Base-by-base conservation (phyloP, 2,113 vertebrate genomes). In the Engystomops pustulosus region DNA sequence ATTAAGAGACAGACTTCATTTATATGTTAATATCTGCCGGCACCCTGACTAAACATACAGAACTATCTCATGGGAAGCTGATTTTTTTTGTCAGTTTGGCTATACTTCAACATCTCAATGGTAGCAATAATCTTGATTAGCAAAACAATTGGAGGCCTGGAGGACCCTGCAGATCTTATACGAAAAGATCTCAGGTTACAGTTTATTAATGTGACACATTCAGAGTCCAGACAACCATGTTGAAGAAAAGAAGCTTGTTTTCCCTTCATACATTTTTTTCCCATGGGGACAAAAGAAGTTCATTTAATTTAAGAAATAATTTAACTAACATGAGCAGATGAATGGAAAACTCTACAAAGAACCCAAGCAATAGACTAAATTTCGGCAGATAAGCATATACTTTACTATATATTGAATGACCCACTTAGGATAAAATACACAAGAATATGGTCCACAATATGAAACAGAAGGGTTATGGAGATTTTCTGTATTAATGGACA, bases 71-170 rank as follows among this genome's bases (percentile, higher is more conserved):
- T 95, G 94, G 94, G 94, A 94, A 94, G 93, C 93, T 93, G 94
- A 94, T 93, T 94, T 93, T 93, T 94, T 94, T 93, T 94, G 92
- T 94, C 92, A 93, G 93, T 91, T 89, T 88, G 92, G 88, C 92
- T 93, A 92, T 89, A 90, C 92, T 90, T 92, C 92, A 91, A 93
- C 93, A 91, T 92, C 92, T 94, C 93, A 94, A 93, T 94, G 94
- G 92, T 89, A 89, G 93, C 92, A 94, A 95, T 95, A 94, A 94
- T 95, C 94, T 95, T 95, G 93, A 95, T 95, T 95, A 94, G 93
- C 94, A 95, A 94, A 95, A 95, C 94, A 95, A 95, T 95, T 87
- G 91, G 91, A 87, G 84, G 90, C 88, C 91, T 92, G 86, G 87
- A 88, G 86, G 85, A 90, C 88, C 89, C 90, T 90, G 87, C 89